A percentile compares a stretch with the other conserved stretches of the same genome.
Conservation (phyloP, 2,797 vertebrate species). For the Lophius americanus region DNA sequence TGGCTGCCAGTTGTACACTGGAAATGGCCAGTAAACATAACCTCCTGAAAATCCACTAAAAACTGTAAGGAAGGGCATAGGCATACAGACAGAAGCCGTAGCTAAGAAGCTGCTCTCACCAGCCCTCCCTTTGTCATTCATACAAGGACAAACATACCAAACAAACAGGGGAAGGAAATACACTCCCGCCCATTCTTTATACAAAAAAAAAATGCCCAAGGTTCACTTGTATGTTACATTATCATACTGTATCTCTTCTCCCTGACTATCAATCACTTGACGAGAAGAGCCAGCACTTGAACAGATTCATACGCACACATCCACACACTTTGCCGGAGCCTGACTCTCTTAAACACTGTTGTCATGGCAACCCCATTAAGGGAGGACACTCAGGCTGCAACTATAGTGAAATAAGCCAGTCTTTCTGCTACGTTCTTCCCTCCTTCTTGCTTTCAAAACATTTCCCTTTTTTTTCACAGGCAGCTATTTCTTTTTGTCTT, state of each 20-base stretch:
- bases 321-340: conserved; percentile 68
- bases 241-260: conserved; percentile 48
- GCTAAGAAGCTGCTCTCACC: background rate
- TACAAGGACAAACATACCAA: conserved; percentile 39
- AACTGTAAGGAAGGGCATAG: conserved; percentile 41
- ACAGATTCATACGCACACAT: conserved; percentile 43
- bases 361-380: conserved; percentile 87
- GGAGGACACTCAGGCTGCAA: conserved; percentile 82
- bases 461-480: conserved; percentile 60
- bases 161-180: conserved; percentile 37
- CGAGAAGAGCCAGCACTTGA: conserved; percentile 34
- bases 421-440: conserved; percentile 59
- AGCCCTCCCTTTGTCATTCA: conserved; percentile 39
- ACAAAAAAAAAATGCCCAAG: conserved; percentile 25
- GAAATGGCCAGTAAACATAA: conserved; percentile 35
- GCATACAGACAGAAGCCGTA: conserved; percentile 18
- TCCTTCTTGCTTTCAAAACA: conserved; percentile 45
- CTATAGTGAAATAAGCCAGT: conserved; percentile 78
- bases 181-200: conserved; percentile 26
- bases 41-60: conserved; percentile 40
- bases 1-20: conserved; percentile 50
- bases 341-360: conserved; percentile 81
- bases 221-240: conserved; percentile 48
- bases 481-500: conserved; percentile 72
- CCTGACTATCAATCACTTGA: conserved; percentile 65